These are phyloP conservation scores for Acanthoscelides obtectus DNA, from an alignment of 2,888 invertebrate species.

Conservation along the genomic window DNA sequence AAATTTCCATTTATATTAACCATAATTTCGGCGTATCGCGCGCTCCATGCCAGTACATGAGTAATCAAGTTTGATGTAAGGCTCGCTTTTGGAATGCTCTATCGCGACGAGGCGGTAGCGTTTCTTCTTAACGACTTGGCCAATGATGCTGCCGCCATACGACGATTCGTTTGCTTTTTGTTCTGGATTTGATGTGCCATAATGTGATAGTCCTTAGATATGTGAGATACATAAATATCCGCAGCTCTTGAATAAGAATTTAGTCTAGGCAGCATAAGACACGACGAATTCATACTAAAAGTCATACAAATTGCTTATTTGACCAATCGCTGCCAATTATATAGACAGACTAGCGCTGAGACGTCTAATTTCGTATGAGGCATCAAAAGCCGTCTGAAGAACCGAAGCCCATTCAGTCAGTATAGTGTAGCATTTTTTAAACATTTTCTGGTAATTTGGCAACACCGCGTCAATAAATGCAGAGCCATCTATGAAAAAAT, in stretches of 20 bases:
- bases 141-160: not conserved
- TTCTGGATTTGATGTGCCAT: not conserved
- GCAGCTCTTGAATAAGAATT: not conserved
- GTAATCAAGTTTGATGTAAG: constrained; percentile 1
- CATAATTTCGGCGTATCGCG: constrained; percentile 1
- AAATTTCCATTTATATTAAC: constrained; percentile 4
- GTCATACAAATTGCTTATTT: too few relatives aligned
- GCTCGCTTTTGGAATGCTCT: not conserved
- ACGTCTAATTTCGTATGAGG: too few relatives aligned
- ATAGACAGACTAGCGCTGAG: too few relatives aligned
- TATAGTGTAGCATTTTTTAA: too few relatives aligned
- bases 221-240: not conserved
- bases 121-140: not conserved
- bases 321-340: too few relatives aligned
- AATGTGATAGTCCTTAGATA: not conserved
- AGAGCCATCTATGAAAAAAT: too few relatives aligned
- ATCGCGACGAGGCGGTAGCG: not conserved
- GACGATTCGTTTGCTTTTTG: not conserved
- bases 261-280: too few relatives aligned
- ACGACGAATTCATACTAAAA: too few relatives aligned
- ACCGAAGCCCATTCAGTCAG: too few relatives aligned
- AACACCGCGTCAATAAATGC: too few relatives aligned
- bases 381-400: too few relatives aligned
- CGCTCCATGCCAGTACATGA: not conserved
- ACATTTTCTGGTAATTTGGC: too few relatives aligned